Base-by-base conservation (phyloP, 2,888 invertebrate genomes). In the Alitta virens region DNA sequence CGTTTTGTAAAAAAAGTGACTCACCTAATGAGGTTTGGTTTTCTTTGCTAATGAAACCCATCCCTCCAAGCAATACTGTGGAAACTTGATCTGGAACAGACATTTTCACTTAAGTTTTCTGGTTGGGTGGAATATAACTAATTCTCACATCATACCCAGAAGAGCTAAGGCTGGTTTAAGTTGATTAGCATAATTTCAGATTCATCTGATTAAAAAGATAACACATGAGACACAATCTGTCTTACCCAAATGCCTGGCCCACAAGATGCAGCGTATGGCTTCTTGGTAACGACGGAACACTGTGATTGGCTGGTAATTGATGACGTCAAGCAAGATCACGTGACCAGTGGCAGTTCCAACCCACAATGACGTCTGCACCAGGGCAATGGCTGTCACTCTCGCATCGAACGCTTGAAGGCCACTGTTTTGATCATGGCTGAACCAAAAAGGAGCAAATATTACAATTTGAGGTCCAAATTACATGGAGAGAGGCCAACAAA, bases 311-410 rank as follows among this genome's bases (percentile, higher is more conserved):
- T 64, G 60, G 57, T 69, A 64, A 3, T 71, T 70, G 38, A 64
- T 66, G 12, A 67, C 62, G 46, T 78, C 75, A 1, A 78, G 49
- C 9, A 78, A 61, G 5, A 67, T 71, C 51, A 78, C 69, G 59
- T 72, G 72, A 25, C 78, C 78, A 16, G 73, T 70, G n/a, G 75
- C 75, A 2, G 76, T 76, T 14, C 78, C 78, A 2, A 77, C 68
- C 78, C 78, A 78, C 49, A 77, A 60, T n/a, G 65, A 64, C 18
- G 42, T 63, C 9, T 68, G 67, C 53, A 68, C 66, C 2, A 73
- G 66, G 9, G 66, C 53, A 61, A 71, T 67, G 38, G 72, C 57
- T 7, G 74, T 73, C 43, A 74, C 49, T 16, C 62, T 46, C 1
- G 49, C 46, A 9, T 33, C 33, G 12, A 33, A 33, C 12, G 33